Base-by-base conservation (phyloP, 2,113 vertebrate species). In the Poeciliopsis prolifica region DNA sequence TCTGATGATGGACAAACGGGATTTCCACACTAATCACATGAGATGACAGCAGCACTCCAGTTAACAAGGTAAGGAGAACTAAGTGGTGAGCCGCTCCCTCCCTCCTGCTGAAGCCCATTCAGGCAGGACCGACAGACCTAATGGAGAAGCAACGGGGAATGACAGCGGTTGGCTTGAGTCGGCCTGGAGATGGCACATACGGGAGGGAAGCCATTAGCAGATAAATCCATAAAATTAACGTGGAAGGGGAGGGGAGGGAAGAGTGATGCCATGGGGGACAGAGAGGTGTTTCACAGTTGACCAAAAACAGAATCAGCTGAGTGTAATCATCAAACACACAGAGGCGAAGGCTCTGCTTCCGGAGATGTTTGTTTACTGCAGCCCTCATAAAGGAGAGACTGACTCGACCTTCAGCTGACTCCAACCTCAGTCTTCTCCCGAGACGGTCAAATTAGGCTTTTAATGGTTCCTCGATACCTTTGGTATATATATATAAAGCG, bases 191-290 rank as follows among this genome's bases (percentile, higher is more conserved):
- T 74, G 74, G 81, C 31, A 88, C 81, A 90, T 90, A 89, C 65
- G 86, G 78, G 79, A 88, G 83, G 80, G 87, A 85, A 84, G 85
- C 93, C 92, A 93, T 91, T 94, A 93, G 81, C 69, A 80, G 88
- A 91, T 75, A 88, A 80, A 89, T 91, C 90, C 84, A 94, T 94
- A 85, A 92, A 83, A 94, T 92, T 86, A 92, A 88, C 68, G 88
- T 79, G 81, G 84, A 80, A 69, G 70, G n/a, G 79, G 81, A 70
- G 78, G 74, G 76, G 48, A 76, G 48, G 70, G 69, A 71, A 68
- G 66, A 61, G 79, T 28, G 79, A 78, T 72, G 79, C 73, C 82
- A 77, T 76, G 29, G 24, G 68, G 70, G 66, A 80, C 63, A 64
- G 61, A 8, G 66, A 61, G 81, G 60, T 29, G 70, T 33, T 65